Percentiles rank a stretch among this genome's conserved stretches.
These are phyloP conservation scores for Conus canariensis DNA, from an alignment of 2,888 invertebrate genomes.

Conservation along the genomic window DNA sequence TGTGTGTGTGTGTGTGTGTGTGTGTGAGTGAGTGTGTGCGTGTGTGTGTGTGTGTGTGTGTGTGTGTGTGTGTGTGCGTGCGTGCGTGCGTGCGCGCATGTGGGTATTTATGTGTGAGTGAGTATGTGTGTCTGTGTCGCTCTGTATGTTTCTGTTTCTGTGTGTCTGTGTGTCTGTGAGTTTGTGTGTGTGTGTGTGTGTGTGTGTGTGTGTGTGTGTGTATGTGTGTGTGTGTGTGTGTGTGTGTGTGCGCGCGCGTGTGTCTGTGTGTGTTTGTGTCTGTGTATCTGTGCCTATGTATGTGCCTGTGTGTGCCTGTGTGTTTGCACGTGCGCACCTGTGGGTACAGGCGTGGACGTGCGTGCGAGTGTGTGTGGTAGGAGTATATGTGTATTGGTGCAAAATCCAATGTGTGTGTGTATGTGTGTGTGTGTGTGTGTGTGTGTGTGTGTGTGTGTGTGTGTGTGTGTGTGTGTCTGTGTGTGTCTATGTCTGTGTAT, in stretches of 20 bases:
- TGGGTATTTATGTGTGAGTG: not conserved
- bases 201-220: slow-evolving; percentile 23
- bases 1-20: not conserved
- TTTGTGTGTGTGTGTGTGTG: slow-evolving; percentile 23
- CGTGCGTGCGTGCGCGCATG: not conserved
- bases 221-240: not conserved
- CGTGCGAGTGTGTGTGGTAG: not conserved
- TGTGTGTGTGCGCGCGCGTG: too few relatives aligned
- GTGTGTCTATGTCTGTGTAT: too few relatives aligned
- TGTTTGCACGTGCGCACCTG: not conserved
- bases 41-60: not conserved
- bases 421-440: too few relatives aligned
- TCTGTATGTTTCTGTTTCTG: not conserved
- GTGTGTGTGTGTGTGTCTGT: too few relatives aligned
- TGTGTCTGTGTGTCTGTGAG: not conserved
- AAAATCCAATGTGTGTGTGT: too few relatives aligned
- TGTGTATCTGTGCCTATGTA: too few relatives aligned
- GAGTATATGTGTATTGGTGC: not conserved
- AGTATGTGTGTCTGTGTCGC: not conserved
- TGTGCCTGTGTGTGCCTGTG: not conserved
- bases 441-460: too few relatives aligned
- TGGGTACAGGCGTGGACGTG: not conserved
- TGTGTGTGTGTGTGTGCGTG: not conserved
- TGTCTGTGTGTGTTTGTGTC: too few relatives aligned
- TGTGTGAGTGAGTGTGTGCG: not conserved